Conservation (phyloP, 37 sponge, comb jelly and placozoan species). For the Dysidea cf. avara region DNA sequence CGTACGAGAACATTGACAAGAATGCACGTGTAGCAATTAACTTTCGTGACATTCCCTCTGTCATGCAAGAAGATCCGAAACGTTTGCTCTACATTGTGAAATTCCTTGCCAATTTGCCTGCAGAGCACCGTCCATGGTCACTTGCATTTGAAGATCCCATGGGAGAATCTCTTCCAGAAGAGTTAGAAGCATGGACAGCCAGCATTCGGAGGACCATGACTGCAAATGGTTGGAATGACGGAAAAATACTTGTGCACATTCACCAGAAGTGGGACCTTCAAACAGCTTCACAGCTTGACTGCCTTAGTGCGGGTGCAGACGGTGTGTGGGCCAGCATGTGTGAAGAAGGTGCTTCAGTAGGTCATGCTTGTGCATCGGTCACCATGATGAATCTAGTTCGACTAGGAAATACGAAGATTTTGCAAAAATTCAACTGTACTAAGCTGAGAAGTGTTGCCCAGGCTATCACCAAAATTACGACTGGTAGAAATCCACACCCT, state of each 20-base stretch:
- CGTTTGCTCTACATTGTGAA: conserved; percentile 56
- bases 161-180: too few species aligned
- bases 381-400: too few species aligned
- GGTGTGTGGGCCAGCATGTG: conserved; percentile 90
- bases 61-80: conserved; percentile 71
- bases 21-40: conserved; percentile 64
- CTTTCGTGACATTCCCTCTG: conserved; percentile 67
- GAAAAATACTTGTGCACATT: too few species aligned
- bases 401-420: conserved; percentile 70
- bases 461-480: conserved; percentile 68
- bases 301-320: conserved; percentile 68
- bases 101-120: conserved; percentile 65
- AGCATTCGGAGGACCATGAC: too few species aligned
- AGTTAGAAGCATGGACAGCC: too few species aligned
- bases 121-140: conserved; percentile 46
- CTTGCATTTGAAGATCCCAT: conserved; percentile 76
- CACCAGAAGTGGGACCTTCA: too few species aligned
- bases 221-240: too few species aligned
- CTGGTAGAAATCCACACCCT: conserved; percentile 60
- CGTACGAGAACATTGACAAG: conserved; percentile 13
- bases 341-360: conserved; percentile 85
- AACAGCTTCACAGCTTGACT: too few species aligned
- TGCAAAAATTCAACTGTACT: conserved; percentile 68
- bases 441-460: conserved; percentile 67
- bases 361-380: conserved; percentile 75